Conservation (phyloP, 2,113 vertebrate species). For the Petaurus breviceps region DNA sequence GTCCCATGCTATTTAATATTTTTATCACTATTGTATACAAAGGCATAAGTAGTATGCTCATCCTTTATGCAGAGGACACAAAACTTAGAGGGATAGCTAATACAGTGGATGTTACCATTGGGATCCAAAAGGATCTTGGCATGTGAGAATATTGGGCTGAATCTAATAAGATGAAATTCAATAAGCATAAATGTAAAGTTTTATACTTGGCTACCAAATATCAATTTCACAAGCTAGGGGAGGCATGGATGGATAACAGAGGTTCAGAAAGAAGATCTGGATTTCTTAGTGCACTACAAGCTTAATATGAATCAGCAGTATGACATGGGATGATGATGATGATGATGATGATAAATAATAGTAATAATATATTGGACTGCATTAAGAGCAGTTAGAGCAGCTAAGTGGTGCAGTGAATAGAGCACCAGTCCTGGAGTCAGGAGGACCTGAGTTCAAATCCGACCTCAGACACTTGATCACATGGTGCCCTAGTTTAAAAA, state of each 20-base stretch:
- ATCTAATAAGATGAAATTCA: background rate
- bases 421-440: no score
- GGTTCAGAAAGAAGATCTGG: background rate
- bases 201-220: background rate
- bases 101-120: background rate
- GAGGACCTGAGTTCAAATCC: no score
- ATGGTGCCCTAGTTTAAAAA: background rate
- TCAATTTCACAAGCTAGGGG: background rate
- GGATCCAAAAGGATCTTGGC: background rate
- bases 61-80: background rate
- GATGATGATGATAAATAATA: no score
- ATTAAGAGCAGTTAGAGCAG: background rate
- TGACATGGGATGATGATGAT: no score
- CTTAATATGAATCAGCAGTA: background rate
- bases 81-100: background rate
- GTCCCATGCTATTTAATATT: background rate
- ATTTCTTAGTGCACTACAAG: background rate
- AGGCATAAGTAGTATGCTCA: background rate
- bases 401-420: no score
- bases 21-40: background rate
- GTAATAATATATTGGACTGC: background rate
- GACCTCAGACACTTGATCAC: no score
- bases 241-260: background rate
- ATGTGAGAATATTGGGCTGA: background rate
- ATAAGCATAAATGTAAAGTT: background rate